phyloP scores from a whole-genome alignment of 2,113 vertebrate species.

The Turdus rufiventris region DNA sequence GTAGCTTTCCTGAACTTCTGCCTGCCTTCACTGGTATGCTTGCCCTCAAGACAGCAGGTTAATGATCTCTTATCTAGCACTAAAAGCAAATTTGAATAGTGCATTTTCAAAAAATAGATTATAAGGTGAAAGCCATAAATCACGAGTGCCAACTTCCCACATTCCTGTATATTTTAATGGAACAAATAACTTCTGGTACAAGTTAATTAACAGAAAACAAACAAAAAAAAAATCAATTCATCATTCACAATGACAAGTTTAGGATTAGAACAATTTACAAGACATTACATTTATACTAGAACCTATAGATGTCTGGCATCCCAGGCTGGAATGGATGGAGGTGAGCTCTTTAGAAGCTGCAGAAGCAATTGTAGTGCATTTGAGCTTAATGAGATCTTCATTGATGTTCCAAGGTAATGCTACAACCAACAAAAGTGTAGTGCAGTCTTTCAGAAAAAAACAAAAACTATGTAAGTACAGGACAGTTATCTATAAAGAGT shows the following conservation, averaged over 20 bases:
- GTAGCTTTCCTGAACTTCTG: background rate
- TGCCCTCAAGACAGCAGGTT: background rate
- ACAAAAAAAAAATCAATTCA: background rate
- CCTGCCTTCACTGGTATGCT: background rate
- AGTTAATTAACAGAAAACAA: background rate
- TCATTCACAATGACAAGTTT: background rate
- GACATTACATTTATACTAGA: background rate
- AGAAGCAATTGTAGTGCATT: background rate
- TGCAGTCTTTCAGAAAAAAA: background rate
- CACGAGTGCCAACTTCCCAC: background rate
- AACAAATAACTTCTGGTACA: background rate
- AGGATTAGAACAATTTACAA: background rate
- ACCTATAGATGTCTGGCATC: background rate
- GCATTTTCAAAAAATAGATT: background rate
- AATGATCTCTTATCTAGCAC: conserved; percentile 21
- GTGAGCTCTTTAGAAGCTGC: background rate
- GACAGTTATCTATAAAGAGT: background rate
- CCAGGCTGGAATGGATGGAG: background rate
- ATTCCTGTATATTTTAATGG: background rate
- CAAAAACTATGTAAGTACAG: background rate
- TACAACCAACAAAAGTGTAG: background rate
- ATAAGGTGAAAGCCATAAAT: background rate
- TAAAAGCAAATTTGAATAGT: conserved; percentile 2
- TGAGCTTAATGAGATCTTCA: background rate
- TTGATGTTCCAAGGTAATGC: background rate